Conservation (phyloP, 2,888 invertebrate genomes). For the Cosmia trapezina region DNA sequence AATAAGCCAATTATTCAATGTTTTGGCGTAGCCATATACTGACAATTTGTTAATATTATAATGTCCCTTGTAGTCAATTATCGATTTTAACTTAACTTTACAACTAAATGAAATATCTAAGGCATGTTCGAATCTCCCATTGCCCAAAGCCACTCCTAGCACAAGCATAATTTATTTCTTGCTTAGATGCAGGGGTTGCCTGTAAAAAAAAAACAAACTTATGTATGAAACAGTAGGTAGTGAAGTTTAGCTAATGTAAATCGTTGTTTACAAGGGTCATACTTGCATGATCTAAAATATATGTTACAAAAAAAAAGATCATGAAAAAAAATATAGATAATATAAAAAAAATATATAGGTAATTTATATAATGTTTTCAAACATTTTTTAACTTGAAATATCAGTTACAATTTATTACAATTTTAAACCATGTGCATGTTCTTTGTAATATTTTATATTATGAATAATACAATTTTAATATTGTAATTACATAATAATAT, state of each 20-base stretch:
- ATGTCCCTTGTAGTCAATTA: background rate
- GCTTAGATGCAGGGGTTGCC: too few relatives aligned
- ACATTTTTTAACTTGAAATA: background rate
- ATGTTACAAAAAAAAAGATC: constrained; percentile 31
- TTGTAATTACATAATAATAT: background rate
- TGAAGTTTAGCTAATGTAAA: background rate
- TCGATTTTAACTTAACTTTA: background rate
- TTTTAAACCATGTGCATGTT: constrained; percentile 22
- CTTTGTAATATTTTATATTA: constrained; percentile 32
- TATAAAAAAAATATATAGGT: too few relatives aligned
- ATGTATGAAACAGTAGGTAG: background rate
- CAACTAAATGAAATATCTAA: background rate
- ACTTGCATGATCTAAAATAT: constrained; percentile 28
- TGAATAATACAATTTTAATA: constrained; percentile 56
- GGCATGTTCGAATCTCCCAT: constrained; percentile 20
- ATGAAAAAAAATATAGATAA: constrained; percentile 1
- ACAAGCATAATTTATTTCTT: background rate
- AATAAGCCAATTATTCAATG: background rate
- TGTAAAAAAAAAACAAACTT: background rate
- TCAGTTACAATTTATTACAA: constrained; percentile 1
- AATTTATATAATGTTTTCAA: background rate
- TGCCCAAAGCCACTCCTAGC: background rate
- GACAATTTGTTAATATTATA: constrained; percentile 4
- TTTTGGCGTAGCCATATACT: background rate
- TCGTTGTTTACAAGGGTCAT: background rate